Base-by-base conservation (phyloP, 1,140 invertebrate genomes). In the Trypoxylus dichotomus region DNA sequence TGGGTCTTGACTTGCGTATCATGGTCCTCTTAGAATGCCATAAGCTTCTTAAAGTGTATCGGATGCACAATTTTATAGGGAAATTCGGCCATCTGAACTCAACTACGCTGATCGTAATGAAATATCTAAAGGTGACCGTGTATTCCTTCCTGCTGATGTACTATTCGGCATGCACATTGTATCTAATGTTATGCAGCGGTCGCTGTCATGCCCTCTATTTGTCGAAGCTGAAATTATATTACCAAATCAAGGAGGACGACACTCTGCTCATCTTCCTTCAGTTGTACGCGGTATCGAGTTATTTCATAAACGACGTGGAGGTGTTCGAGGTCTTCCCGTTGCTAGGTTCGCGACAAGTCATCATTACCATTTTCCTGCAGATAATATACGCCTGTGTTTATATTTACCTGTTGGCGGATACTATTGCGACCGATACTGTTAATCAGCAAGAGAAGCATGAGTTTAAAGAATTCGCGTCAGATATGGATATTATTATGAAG, bases 41-140 rank as follows among this genome's bases (percentile, higher is more conserved):
- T 63, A 63, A 47, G n/a, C 77, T 78, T 13, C 25, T 75, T 6
- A 78, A 75, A 21, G 19, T 75, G 3, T 71, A 75, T 29, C 42
- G 54, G 27, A 41, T 78, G 19, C 47, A 75, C 2, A 19, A 19
- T 29, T 47, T 27, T 13, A 13, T 77, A 5, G 10, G 7, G 6
- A 77, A 2, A 13, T 54, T 24, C 15, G 43, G 41, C n/a, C 19
- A 54, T 21, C 41, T 75, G 2, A 43, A 74, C 19, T n/a, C 42
- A 15, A 43, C 21, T n/a, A 63, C 47, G 10, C n/a, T 41, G 25
- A 21, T 75, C 2, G 43, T 43, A 3, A 60, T 58, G 15, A 58
- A 27, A 25, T 74, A 41, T 3, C 10, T 73, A 21, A 73, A 74
- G 27, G 27, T 73, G 15, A 27, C 21, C 13, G 19, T 58, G 2